Percentiles rank a stretch among this genome's conserved stretches.
These are phyloP conservation scores for Tragulus kanchil DNA, from an alignment of 2,113 vertebrate genomes.

Conservation along the genomic window DNA sequence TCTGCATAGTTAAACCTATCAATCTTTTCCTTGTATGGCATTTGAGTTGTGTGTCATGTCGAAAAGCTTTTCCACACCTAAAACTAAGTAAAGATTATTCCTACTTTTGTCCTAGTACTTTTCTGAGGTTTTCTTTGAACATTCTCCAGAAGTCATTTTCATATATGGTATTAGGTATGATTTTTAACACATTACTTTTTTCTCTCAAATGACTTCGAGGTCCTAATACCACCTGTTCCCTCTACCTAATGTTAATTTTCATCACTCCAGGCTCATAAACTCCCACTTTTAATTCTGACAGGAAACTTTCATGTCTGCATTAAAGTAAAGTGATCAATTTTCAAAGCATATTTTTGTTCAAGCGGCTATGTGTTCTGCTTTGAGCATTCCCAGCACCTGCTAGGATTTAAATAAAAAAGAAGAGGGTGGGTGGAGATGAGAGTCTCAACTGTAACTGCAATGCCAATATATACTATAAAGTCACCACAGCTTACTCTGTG, in stretches of 20 bases:
- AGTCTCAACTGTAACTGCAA: slow-evolving; percentile 46
- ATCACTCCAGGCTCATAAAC: background rate
- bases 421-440: background rate
- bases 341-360: slow-evolving; percentile 50
- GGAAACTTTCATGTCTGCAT: background rate
- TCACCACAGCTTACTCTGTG: background rate
- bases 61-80: slow-evolving; percentile 23
- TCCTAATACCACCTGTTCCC: background rate
- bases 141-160: slow-evolving; percentile 28
- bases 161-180: background rate
- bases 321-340: slow-evolving; percentile 58
- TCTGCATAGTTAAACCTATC: background rate
- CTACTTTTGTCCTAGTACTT: background rate
- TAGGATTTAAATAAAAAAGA: slow-evolving; percentile 37
- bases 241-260: background rate
- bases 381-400: slow-evolving; percentile 53
- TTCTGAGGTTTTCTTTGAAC: slow-evolving; percentile 27
- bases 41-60: background rate
- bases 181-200: background rate
- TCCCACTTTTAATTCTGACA: background rate
- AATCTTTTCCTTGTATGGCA: background rate
- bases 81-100: slow-evolving; percentile 49
- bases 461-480: background rate
- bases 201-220: background rate
- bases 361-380: background rate